Evolutionary conservation across 2,113 vertebrate species (phyloP), one percentile per base, ranked within the genome.

Genomic region (Rhinoderma darwinii): DNA sequence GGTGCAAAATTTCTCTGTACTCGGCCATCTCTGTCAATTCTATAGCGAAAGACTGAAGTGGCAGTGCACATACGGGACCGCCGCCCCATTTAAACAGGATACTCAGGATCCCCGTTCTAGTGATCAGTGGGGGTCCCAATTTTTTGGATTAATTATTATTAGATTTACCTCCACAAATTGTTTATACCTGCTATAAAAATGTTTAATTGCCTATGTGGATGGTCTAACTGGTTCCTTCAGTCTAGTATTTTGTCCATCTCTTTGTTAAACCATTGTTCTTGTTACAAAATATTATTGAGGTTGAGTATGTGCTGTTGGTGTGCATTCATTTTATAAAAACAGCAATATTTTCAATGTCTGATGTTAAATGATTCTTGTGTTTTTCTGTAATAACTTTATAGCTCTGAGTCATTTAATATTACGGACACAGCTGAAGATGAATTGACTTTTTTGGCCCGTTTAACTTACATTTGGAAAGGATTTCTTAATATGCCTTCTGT

Each of bases 401-500:
- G 86, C 44, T 75, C 78, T 18, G 86, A 82, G 15, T 50, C 66
- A 25, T 82, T 75, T 82, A 43, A 22, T 61, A 82, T 61, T 63
- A 63, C 93, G 89, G 95, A 94, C 86, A 93, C 92, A 82, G 94
- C 96, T 92, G 97, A 97, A 86, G 97, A 97, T 91, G 96, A 98
- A 89, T 93, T 95, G 6, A 91, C 95, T 17, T 99, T 99, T 91
- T 95, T 99, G 59, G 94, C 96, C 86, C 95, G 92, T 84, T 91
- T 99, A 90, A 96, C 96, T 90, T 95, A 91, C 77, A 92, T 97
- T 91, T 99, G 98, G 98, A 96, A 97, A 88, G 98, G 98, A 73
- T 96, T 97, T 91, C 96, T 99, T 91, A 97, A 99, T 85, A 99
- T 99, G 98, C 96, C 96, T 27, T 94, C 96, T 56, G 98, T 99